phyloP scores from a whole-genome alignment of 2,797 vertebrate genomes.

The Lemur catta region DNA sequence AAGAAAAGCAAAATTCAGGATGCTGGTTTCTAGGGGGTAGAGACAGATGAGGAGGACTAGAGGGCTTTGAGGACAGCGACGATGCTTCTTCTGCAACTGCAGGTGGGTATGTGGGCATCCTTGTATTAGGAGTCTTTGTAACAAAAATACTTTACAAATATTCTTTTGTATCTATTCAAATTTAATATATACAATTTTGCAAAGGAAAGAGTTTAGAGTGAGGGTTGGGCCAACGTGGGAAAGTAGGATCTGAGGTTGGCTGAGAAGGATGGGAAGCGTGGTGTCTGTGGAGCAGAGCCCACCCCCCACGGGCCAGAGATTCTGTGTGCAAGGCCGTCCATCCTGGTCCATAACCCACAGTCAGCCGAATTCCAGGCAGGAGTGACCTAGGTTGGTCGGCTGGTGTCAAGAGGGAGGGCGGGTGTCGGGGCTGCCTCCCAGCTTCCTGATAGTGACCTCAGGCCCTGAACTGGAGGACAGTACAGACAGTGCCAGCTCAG shows the following conservation, averaged over 20 bases:
- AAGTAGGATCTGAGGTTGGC: neutral
- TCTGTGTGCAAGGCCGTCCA: too few species aligned
- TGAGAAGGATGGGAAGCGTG: neutral
- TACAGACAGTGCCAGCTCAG: neutral
- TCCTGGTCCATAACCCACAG: neutral
- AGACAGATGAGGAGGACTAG: accelerated
- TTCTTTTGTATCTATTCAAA: neutral
- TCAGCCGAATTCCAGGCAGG: neutral
- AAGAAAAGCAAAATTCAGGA: neutral
- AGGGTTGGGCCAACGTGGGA: neutral
- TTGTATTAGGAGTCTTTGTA: neutral
- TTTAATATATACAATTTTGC: neutral
- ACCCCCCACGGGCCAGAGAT: neutral
- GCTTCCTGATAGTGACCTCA: too few species aligned
- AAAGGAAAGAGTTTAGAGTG: neutral
- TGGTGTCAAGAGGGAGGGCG: too few species aligned
- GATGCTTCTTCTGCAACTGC: neutral
- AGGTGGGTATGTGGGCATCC: neutral
- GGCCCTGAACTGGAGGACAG: neutral
- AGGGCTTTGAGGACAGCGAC: accelerated
- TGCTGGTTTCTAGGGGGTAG: neutral
- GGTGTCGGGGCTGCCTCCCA: neutral
- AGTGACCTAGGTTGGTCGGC: neutral
- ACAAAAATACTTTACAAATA: neutral
- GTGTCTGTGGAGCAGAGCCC: neutral